Conservation (phyloP, 2,888 invertebrate genomes). For the Dyspetes luteomarginatus region DNA sequence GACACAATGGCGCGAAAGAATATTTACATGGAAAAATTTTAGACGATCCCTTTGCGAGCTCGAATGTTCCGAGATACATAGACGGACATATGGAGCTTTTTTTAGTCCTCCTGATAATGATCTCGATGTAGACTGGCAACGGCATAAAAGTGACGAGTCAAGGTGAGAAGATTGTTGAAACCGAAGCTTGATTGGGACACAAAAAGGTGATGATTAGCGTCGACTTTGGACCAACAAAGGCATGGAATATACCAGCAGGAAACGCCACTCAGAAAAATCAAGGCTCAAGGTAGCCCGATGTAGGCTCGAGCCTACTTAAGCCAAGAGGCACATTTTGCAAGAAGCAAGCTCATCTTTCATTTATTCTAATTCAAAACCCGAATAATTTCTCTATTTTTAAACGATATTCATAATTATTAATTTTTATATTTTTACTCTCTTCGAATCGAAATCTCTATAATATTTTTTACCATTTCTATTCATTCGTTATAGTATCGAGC, state of each 20-base stretch:
- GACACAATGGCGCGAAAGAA: too few relatives aligned
- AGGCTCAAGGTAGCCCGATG: constrained; percentile 78
- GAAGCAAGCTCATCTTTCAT: neutral
- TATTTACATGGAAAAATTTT: too few relatives aligned
- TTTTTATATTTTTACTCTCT: too few relatives aligned
- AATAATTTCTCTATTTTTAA: too few relatives aligned
- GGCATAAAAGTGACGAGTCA: constrained; percentile 70
- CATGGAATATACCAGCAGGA: constrained; percentile 76
- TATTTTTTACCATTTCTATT: too few relatives aligned
- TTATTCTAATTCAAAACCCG: too few relatives aligned
- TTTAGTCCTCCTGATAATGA: constrained; percentile 54
- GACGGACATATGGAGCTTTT: constrained; percentile 41
- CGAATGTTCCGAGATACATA: neutral
- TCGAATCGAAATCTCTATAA: too few relatives aligned
- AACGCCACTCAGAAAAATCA: constrained; percentile 82
- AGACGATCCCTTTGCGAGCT: too few relatives aligned
- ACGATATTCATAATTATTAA: too few relatives aligned
- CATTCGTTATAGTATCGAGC: too few relatives aligned
- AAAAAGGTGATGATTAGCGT: constrained; percentile 82
- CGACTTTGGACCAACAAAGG: constrained; percentile 76
- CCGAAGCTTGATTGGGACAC: constrained; percentile 81
- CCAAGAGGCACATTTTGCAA: constrained; percentile 41
- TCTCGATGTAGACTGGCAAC: constrained; percentile 38
- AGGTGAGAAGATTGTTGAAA: constrained; percentile 82
- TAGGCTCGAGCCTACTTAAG: constrained; percentile 49